Conservation (phyloP, 2,113 vertebrate species). For the Aptenodytes forsteri region DNA sequence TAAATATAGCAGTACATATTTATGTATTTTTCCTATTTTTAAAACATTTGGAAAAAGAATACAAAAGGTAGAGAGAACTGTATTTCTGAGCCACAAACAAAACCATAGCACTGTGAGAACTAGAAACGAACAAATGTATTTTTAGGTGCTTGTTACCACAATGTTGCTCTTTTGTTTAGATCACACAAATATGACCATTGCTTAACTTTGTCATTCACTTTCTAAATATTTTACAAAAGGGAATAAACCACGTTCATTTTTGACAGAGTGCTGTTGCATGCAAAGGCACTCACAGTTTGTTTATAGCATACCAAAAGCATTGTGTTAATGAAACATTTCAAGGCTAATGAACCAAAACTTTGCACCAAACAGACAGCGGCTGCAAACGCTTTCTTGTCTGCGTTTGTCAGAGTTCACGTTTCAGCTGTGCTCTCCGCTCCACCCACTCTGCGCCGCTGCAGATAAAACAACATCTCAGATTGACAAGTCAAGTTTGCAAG, state of each 20-base stretch:
- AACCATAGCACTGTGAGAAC: background rate
- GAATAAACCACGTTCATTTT: background rate
- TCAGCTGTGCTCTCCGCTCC: conserved; percentile 69
- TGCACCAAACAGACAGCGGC: conserved; percentile 19
- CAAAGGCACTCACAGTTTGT: background rate
- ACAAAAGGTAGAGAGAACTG: background rate
- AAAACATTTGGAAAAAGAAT: background rate
- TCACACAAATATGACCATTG: background rate
- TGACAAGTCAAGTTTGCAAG: conserved; percentile 61
- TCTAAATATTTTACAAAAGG: background rate
- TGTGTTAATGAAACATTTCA: conserved; percentile 62
- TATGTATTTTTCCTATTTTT: background rate
- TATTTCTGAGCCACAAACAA: background rate
- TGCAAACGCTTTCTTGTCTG: conserved; percentile 20
- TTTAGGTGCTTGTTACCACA: background rate
- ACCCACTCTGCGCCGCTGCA: conserved; percentile 62
- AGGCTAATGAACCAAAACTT: conserved; percentile 67
- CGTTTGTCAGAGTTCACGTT: conserved; percentile 68
- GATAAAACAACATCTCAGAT: conserved; percentile 78
- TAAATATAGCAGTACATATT: background rate
- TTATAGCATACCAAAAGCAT: background rate
- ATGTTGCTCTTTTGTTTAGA: background rate
- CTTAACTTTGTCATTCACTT: background rate
- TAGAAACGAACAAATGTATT: background rate
- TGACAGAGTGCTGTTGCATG: background rate